Conservation (phyloP, 2,113 vertebrate species). For the Fulmarus glacialis region DNA sequence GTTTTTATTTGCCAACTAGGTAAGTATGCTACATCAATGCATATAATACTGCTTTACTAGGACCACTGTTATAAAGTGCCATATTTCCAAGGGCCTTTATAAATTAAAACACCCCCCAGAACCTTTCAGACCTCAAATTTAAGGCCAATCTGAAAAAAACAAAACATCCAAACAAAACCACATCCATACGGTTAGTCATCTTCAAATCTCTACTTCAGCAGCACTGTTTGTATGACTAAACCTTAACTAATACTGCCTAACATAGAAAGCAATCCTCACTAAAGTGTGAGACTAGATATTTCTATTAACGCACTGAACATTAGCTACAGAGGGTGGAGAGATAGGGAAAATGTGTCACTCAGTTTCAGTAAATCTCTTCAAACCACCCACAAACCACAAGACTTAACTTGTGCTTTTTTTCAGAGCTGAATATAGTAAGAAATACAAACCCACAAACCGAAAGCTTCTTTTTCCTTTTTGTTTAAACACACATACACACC, state of each 20-base stretch:
- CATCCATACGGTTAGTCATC: fast-evolving
- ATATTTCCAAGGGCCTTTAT: not conserved
- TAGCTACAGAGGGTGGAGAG: not conserved
- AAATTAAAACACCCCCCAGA: not conserved
- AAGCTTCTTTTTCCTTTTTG: not conserved
- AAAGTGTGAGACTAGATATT: not conserved
- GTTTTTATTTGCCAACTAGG: not conserved
- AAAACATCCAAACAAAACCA: not conserved
- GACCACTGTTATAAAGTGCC: not conserved
- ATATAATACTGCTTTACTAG: not conserved
- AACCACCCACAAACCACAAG: conserved; percentile 2
- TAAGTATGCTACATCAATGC: not conserved
- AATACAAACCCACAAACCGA: not conserved
- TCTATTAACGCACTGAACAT: not conserved
- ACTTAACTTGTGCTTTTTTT: not conserved
- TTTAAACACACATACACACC: not conserved
- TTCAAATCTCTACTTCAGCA: not conserved
- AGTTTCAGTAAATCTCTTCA: conserved; percentile 21
- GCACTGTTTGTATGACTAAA: not conserved
- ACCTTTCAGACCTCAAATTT: not conserved
- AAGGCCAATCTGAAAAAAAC: not conserved
- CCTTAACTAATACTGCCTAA: not conserved
- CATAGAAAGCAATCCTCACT: not conserved
- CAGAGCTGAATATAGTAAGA: not conserved
- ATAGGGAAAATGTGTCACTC: not conserved